Evolutionary conservation across 2,797 vertebrate genomes (phyloP).

Genomic region (Tiaroga cobitis): DNA sequence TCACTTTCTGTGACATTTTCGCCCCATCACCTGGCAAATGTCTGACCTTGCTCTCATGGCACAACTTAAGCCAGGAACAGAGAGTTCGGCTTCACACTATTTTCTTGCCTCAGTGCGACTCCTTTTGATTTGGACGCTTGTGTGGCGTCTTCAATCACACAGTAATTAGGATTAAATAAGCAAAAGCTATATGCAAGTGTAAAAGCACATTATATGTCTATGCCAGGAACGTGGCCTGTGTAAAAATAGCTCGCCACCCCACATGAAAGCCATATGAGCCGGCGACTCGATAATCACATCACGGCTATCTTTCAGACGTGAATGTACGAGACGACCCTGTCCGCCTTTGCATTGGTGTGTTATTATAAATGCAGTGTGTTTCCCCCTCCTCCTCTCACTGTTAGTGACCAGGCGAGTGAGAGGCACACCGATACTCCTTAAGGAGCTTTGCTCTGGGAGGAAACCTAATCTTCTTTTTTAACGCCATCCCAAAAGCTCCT

Average conservation of each 20-base stretch:
- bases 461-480: conserved; percentile 86
- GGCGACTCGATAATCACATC: conserved; percentile 28
- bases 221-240: neutral
- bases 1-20: neutral
- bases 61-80: neutral
- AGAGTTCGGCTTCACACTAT: neutral
- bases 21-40: neutral
- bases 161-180: conserved; percentile 45
- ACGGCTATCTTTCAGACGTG: conserved; percentile 15
- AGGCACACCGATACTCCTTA: conserved; percentile 83
- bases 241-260: conserved; percentile 44
- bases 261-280: neutral
- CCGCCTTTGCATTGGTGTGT: conserved; percentile 32
- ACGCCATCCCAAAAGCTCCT: conserved; percentile 79
- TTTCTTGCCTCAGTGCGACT: neutral
- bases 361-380: conserved; percentile 30
- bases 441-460: conserved; percentile 83
- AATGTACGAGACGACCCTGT: conserved; percentile 13
- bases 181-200: conserved; percentile 9
- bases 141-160: conserved; percentile 31
- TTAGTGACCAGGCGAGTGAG: conserved; percentile 81
- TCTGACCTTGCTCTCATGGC: neutral
- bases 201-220: conserved; percentile 27
- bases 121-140: neutral
- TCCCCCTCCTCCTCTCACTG: conserved; percentile 39